Evolutionary conservation across 2,888 invertebrate species (phyloP).

Genomic region (Xylota segnis): DNA sequence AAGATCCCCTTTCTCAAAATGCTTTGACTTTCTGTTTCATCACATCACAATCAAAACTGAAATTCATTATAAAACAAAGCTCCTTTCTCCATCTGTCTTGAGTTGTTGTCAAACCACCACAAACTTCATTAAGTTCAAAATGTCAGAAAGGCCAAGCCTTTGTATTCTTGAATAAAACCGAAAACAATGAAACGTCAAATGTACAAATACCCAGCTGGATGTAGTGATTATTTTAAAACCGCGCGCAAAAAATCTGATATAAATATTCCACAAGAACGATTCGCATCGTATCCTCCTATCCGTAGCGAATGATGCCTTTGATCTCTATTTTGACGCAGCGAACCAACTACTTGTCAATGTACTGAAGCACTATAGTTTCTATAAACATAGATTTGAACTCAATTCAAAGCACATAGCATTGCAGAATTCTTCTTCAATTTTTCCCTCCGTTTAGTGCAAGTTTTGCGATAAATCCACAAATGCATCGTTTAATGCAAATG

Average conservation of each 20-base stretch:
- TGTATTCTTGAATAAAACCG: not conserved
- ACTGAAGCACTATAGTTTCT: slow-evolving; percentile 3
- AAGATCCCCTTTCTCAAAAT: not conserved
- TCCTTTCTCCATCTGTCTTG: not conserved
- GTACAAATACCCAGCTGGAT: not conserved
- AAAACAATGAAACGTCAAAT: slow-evolving; percentile 18
- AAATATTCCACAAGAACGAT: slow-evolving; percentile 9
- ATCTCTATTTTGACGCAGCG: slow-evolving; percentile 43
- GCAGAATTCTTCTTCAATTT: slow-evolving; percentile 10
- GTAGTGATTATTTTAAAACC: not conserved
- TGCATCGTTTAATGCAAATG: slow-evolving; percentile 48
- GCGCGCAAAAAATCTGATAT: slow-evolving; percentile 8
- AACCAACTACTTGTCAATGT: slow-evolving; percentile 40
- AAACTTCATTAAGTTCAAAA: slow-evolving; percentile 1
- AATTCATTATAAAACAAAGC: not conserved
- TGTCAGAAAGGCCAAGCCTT: not conserved
- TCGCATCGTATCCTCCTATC: slow-evolving; percentile 22
- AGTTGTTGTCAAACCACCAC: not conserved
- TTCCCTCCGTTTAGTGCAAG: slow-evolving; percentile 41
- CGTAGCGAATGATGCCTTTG: slow-evolving; percentile 38
- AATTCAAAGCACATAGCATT: not conserved
- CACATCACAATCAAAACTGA: not conserved
- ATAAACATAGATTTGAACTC: not conserved
- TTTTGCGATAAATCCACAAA: slow-evolving; percentile 53
- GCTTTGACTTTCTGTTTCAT: not conserved